Conservation (phyloP, 2,113 vertebrate genomes). For the Urocynchramus pylzowi region DNA sequence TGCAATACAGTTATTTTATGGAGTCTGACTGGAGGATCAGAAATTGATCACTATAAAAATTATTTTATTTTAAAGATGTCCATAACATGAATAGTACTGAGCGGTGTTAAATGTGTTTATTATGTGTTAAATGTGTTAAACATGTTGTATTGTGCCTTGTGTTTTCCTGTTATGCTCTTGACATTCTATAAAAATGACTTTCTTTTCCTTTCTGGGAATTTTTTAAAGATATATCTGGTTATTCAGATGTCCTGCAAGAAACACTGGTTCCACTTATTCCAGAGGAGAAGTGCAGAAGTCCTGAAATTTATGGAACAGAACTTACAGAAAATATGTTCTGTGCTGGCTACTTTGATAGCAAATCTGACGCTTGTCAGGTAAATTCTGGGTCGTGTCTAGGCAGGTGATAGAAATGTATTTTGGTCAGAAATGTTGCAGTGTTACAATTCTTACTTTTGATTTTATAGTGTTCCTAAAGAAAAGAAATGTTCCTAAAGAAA, state of each 20-base stretch:
- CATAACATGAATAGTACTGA: neutral
- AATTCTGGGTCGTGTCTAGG: neutral
- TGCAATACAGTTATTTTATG: neutral
- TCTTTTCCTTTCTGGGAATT: neutral
- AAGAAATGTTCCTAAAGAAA: neutral
- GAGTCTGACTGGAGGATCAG: neutral
- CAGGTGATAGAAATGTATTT: neutral
- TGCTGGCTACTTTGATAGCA: conserved; percentile 80
- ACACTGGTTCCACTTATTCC: conserved; percentile 78
- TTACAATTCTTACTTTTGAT: neutral
- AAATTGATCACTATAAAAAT: neutral
- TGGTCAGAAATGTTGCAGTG: neutral
- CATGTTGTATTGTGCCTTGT: neutral
- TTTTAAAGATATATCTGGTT: conserved; percentile 70
- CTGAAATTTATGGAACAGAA: conserved; percentile 84
- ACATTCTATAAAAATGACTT: neutral
- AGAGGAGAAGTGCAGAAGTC: conserved; percentile 78
- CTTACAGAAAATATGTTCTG: conserved; percentile 90
- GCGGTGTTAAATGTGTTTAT: neutral
- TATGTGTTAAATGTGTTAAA: neutral
- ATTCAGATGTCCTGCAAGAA: conserved; percentile 81
- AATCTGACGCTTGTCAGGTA: conserved; percentile 91
- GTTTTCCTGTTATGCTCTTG: neutral
- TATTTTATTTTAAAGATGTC: neutral
- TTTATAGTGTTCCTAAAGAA: neutral